Base-by-base conservation (phyloP, 2,113 vertebrate species). In the Neodon shergylaensis region DNA sequence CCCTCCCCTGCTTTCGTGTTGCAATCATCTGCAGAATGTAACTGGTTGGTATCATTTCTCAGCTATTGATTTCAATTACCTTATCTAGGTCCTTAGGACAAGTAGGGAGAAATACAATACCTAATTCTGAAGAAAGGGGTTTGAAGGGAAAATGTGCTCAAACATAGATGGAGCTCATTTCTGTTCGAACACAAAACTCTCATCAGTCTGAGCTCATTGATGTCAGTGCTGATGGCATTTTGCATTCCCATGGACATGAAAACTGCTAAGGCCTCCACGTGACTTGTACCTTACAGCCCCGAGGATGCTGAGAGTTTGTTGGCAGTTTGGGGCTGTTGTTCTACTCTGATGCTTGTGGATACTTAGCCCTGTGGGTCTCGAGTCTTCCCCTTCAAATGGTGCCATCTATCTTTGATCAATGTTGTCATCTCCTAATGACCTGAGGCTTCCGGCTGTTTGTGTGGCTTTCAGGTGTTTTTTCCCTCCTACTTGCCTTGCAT, bases 1-100 rank as follows among this genome's bases (percentile, higher is more conserved):
- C 33, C n/a, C 36, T 28, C 58, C 19, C 6, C 19, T 4, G 36
- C n/a, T 77, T 16, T 13, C 3, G 11, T 84, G 47, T 58, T 86
- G 33, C 65, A 90, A 3, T 86, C 89, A 90, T 28, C 63, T 87
- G 47, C 49, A 79, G 49, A 74, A 58, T 86, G 26, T 92, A 76
- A 54, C 68, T 89, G 49, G 39, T 79, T 94, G 89, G n/a, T 83
- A 79, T 95, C 28, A 94, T 96, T 97, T 97, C 76, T 97, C 79
- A 94, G 11, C 22, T 96, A 92, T 93, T 91, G 93, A 97, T 96
- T 98, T 95, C 96, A 96, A 90, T 97, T 93, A 94, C 88, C 70
- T 92, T 96, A 87, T 65, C 90, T 90, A 91, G 44, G 87, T 96
- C 81, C 81, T 94, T 77, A 93, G 90, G 94, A 90, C 61, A 97